Base-by-base conservation (phyloP, 2,797 vertebrate genomes). In the Hybognathus amarus region DNA sequence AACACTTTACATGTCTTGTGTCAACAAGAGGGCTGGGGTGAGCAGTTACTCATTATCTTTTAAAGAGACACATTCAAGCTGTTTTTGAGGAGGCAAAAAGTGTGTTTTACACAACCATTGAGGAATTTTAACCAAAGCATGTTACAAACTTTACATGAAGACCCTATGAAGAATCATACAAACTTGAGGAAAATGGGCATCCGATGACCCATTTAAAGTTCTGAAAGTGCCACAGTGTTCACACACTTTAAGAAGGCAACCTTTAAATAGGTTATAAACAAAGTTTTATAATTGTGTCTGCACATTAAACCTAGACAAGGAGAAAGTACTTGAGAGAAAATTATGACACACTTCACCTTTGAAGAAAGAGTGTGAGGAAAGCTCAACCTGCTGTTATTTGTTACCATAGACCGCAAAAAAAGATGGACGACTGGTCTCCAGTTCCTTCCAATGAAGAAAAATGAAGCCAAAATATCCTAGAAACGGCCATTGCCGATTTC, bases 341-440 rank as follows among this genome's bases (percentile, higher is more conserved):
- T 42, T 73, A 63, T 40, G 10, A 81, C 13, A 71, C 79, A 81
- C 79, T 81, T 81, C 20, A 73, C 24, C 52, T 80, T 80, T 59
- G 52, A 63, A 22, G 8, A 24, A 79, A 68, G 77, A 30, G 15
- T 38, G 45, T 38, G 42, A 36, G 63, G 63, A 66, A 69, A 73
- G 54, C 68, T 81, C 79, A 73, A 81, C 27, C 38, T 61, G 38
- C 18, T 33, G 52, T 9, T 59, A 18, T 20, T 76, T 30, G 30
- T 6, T 61, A 61, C n/a, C 24, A 6, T 13, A 27, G n/a, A 61
- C 56, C 13, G 52, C 9, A 54, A 54, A 18, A n/a, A 15, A 63
- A 30, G 2, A 63, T 63, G 24, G 59, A 63, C 1, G 24, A 27
- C 12, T 2, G 4, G 6, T 63, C 2, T 30, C 59, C 59, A 7